Evolutionary conservation across 2,797 vertebrate species (phyloP).

Genomic region (Capromys pilorides): DNA sequence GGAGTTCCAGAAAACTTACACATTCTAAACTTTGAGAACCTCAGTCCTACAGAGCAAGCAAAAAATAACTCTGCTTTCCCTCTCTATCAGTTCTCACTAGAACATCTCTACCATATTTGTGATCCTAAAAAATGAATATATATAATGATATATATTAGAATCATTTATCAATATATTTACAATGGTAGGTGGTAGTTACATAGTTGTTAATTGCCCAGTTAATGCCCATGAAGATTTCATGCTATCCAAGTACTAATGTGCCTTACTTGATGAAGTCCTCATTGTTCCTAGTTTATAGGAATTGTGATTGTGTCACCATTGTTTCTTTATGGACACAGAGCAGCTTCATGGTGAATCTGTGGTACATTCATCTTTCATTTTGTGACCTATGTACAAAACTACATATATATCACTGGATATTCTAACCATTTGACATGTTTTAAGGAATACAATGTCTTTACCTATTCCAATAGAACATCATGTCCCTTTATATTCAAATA

Average conservation of each 20-base stretch:
- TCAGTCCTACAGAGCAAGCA: neutral
- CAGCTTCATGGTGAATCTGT: neutral
- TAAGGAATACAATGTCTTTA: neutral
- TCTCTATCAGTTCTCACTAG: too few species aligned
- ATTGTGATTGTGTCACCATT: neutral
- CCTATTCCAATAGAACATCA: neutral
- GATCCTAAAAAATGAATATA: too few species aligned
- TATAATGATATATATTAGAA: neutral
- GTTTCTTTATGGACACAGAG: neutral
- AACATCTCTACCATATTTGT: too few species aligned
- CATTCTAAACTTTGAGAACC: neutral
- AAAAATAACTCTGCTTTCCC: too few species aligned
- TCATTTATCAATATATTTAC: neutral
- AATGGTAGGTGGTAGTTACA: neutral
- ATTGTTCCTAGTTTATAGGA: neutral
- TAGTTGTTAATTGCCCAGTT: neutral
- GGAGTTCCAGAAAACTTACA: too few species aligned
- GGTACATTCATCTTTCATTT: neutral
- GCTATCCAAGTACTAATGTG: neutral
- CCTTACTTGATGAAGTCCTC: neutral
- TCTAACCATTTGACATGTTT: neutral
- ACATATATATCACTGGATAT: neutral
- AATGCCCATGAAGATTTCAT: neutral
- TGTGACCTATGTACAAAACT: neutral
- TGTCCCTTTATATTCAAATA: neutral